These are phyloP conservation scores for Lacanobia wlatinum DNA, from an alignment of 2,888 invertebrate species.

Conservation along the genomic window DNA sequence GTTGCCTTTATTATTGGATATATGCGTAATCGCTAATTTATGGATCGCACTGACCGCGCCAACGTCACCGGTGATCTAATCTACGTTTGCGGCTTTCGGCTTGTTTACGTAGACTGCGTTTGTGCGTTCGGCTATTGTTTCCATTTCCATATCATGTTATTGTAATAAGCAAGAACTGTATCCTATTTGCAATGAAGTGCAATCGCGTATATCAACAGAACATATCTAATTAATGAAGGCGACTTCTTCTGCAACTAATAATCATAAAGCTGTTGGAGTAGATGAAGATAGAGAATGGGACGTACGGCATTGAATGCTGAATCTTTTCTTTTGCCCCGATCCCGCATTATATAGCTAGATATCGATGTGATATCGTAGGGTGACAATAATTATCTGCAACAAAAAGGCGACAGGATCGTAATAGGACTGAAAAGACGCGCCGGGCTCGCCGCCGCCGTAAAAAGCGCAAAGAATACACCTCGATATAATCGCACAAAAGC, in stretches of 20 bases:
- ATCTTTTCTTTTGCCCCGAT: slow-evolving; percentile 41
- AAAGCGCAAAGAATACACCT: slow-evolving; percentile 91
- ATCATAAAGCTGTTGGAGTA: slow-evolving; percentile 27
- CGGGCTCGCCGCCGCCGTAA: slow-evolving; percentile 85
- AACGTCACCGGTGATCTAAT: slow-evolving; percentile 72
- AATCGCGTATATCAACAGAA: slow-evolving; percentile 25
- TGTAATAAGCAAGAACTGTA: slow-evolving; percentile 45
- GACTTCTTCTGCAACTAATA: slow-evolving; percentile 30
- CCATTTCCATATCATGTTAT: slow-evolving; percentile 43
- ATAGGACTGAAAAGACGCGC: slow-evolving; percentile 85
- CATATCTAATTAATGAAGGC: slow-evolving; percentile 46
- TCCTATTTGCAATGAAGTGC: slow-evolving; percentile 10
- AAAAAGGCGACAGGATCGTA: slow-evolving; percentile 88
- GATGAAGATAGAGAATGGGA: slow-evolving; percentile 30
- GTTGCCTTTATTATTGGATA: slow-evolving; percentile 89
- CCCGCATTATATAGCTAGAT: slow-evolving; percentile 53
- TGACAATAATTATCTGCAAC: slow-evolving; percentile 86
- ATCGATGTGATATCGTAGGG: slow-evolving; percentile 75
- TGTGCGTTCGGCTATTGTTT: slow-evolving; percentile 46
- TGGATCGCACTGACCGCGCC: slow-evolving; percentile 80
- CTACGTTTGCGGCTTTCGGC: slow-evolving; percentile 56
- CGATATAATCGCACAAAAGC: slow-evolving; percentile 91
- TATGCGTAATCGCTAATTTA: slow-evolving; percentile 90
- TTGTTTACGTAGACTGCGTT: slow-evolving; percentile 48
- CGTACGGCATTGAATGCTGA: slow-evolving; percentile 39